phyloP scores from a whole-genome alignment of 2,797 vertebrate species.

The Arctocebus calabarensis region DNA sequence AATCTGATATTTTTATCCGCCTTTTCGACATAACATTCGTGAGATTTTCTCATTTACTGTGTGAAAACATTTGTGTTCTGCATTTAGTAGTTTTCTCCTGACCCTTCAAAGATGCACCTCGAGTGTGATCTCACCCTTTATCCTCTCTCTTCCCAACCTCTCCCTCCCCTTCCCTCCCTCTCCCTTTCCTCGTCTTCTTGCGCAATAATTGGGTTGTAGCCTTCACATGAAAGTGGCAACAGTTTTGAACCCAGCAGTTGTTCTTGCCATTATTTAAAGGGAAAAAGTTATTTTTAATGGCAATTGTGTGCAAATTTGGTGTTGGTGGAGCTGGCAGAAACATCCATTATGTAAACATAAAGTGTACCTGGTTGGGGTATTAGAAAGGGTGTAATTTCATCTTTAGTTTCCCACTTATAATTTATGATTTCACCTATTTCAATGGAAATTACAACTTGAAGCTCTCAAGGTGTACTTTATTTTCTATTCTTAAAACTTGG shows the following conservation, averaged over 20 bases:
- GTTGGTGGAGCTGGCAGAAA: background rate
- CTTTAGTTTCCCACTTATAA: conserved; percentile 62
- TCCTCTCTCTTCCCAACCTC: too few species aligned
- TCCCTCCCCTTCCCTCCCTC: too few species aligned
- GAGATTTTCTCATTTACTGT: too few species aligned
- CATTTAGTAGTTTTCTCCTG: too few species aligned
- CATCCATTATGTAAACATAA: conserved; percentile 37
- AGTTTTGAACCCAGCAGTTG: background rate
- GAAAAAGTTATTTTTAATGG: conserved; percentile 52
- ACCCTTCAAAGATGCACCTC: too few species aligned
- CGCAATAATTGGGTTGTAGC: too few species aligned
- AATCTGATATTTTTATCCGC: too few species aligned
- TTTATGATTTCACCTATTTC: conserved; percentile 65
- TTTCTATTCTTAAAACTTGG: conserved; percentile 70
- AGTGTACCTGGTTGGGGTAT: background rate
- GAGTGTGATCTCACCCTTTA: too few species aligned
- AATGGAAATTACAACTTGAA: conserved; percentile 72
- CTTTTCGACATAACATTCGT: too few species aligned
- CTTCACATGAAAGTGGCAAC: background rate
- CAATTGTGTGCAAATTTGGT: conserved; percentile 50
- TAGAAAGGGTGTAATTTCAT: conserved; percentile 75
- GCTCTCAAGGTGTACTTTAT: conserved; percentile 1
- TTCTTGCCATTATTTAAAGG: background rate
- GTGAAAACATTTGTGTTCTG: too few species aligned
- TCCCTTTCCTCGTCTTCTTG: too few species aligned